Percentiles rank a stretch among this genome's conserved stretches.
Conservation (phyloP, 2,888 invertebrate species). For the Heliconius charithonia region DNA sequence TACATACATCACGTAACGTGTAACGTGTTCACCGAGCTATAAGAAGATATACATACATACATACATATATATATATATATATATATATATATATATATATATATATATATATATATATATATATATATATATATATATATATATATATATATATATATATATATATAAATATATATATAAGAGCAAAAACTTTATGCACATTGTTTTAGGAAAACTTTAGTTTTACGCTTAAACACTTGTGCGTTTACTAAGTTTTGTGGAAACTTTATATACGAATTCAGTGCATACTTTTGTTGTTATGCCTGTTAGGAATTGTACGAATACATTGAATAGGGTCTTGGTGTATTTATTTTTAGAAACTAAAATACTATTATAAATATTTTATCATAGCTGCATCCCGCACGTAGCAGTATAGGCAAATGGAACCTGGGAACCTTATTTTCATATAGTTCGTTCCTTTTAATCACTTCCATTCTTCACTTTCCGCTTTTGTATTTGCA, state of each 20-base stretch:
- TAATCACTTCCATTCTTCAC: no score
- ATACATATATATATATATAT: slow-evolving; percentile 31
- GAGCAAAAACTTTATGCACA: slow-evolving; percentile 28
- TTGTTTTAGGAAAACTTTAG: slow-evolving; percentile 38
- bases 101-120: slow-evolving; percentile 29
- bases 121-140: slow-evolving; percentile 35
- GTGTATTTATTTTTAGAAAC: neutral
- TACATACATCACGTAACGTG: no score
- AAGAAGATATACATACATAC: neutral
- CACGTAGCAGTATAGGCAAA: no score
- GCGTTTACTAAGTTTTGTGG: slow-evolving; percentile 35
- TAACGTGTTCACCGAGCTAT: no score
- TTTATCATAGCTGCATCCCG: no score
- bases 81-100: slow-evolving; percentile 17
- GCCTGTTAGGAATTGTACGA: neutral
- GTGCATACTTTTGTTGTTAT: slow-evolving; percentile 8
- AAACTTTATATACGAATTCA: slow-evolving; percentile 23
- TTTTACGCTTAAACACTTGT: slow-evolving; percentile 39
- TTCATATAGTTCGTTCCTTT: no score
- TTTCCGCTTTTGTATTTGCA: no score
- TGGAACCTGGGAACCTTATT: no score
- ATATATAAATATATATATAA: slow-evolving; percentile 33
- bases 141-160: no score
- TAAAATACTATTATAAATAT: neutral
- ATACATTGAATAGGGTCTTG: neutral